Percentiles rank a stretch among this genome's conserved stretches.
These are phyloP conservation scores for Regulus satrapa DNA, from an alignment of 2,113 vertebrate species.

Conservation along the genomic window DNA sequence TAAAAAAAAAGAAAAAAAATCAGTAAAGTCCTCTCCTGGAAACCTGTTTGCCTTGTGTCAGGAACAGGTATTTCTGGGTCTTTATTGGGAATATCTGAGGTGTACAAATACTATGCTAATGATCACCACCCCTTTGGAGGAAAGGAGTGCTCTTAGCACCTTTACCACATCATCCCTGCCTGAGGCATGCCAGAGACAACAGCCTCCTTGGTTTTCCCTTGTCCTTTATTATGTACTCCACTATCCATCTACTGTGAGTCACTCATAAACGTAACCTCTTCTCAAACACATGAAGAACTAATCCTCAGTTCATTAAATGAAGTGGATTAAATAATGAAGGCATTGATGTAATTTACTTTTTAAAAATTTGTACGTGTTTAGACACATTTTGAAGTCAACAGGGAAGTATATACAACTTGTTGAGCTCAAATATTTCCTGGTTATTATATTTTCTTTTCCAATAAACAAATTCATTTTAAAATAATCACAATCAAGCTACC, in stretches of 20 bases:
- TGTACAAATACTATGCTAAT: not conserved
- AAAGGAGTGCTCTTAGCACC: not conserved
- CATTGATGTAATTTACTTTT: not conserved
- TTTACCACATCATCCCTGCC: not conserved
- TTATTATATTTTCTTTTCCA: slow-evolving; percentile 13
- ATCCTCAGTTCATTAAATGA: not conserved
- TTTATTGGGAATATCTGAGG: not conserved
- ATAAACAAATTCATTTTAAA: slow-evolving; percentile 9
- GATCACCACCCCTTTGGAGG: not conserved
- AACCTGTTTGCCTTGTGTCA: slow-evolving; percentile 8
- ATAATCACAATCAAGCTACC: not conserved
- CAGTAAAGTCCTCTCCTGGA: not conserved
- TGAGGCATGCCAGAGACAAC: not conserved
- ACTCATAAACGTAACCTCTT: not conserved
- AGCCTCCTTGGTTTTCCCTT: not conserved
- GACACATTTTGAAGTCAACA: not conserved
- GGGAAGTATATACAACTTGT: not conserved
- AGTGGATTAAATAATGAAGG: not conserved
- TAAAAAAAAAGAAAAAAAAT: not conserved
- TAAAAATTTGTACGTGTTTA: slow-evolving; percentile 30
- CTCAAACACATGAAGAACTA: not conserved
- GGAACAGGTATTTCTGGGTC: slow-evolving; percentile 32
- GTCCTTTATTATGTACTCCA: not conserved
- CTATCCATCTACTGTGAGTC: not conserved
- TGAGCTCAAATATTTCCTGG: not conserved